Percentiles rank a stretch among this genome's conserved stretches.
These are phyloP conservation scores for Catagonus wagneri DNA, from an alignment of 2,113 vertebrate species.

Conservation along the genomic window DNA sequence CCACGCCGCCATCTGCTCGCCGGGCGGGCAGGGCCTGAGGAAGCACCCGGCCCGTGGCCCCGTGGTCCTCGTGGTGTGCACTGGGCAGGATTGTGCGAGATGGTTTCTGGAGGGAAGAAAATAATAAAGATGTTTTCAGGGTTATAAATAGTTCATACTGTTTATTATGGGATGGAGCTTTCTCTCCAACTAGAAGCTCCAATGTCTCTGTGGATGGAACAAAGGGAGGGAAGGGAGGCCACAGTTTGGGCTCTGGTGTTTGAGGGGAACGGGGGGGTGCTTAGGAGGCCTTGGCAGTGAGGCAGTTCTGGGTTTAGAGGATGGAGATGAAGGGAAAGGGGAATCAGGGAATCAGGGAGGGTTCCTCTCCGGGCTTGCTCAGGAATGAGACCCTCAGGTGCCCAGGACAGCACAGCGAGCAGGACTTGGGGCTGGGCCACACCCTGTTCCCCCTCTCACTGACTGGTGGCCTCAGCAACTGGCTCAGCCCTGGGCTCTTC, in stretches of 20 bases:
- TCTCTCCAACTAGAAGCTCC: slow-evolving; percentile 70
- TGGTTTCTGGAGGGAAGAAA: slow-evolving; percentile 74
- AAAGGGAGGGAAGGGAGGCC: neutral
- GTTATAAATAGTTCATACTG: slow-evolving; percentile 84
- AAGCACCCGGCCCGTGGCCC: slow-evolving; percentile 79
- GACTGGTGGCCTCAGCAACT: accelerated
- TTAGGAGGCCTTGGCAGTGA: accelerated
- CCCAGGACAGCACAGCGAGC: neutral
- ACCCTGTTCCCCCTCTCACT: accelerated
- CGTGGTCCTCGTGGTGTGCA: slow-evolving; percentile 70
- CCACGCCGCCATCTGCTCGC: slow-evolving; percentile 93
- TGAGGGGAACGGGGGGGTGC: neutral
- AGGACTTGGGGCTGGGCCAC: neutral
- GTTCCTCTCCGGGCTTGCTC: neutral
- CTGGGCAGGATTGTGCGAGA: slow-evolving; percentile 63
- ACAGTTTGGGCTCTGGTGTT: accelerated
- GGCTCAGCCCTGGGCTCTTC: accelerated
- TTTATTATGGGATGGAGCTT: slow-evolving; percentile 83
- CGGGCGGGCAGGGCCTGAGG: slow-evolving; percentile 89
- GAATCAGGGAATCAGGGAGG: neutral
- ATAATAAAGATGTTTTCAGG: slow-evolving; percentile 85
- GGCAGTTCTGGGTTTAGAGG: neutral
- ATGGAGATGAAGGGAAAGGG: neutral
- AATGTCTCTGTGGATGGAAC: slow-evolving; percentile 18
- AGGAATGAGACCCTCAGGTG: accelerated